Conservation (phyloP, 2,113 vertebrate genomes). For the Toxotes jaculatrix region DNA sequence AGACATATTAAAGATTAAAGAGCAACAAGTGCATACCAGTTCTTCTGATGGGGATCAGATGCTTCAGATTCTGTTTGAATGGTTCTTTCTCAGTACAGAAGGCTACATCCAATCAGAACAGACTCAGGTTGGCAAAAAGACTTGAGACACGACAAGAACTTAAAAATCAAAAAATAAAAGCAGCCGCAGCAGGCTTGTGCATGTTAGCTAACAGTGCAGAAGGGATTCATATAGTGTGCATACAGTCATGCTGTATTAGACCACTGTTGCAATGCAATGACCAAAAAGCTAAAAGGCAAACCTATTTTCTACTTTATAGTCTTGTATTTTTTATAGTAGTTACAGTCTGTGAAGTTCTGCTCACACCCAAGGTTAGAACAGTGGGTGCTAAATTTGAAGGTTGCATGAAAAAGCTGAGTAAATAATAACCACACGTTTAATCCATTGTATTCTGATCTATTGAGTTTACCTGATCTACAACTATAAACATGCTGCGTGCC, state of each 20-base stretch:
- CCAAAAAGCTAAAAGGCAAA: background rate
- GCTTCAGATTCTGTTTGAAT: background rate
- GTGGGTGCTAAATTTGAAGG: background rate
- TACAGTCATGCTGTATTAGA: background rate
- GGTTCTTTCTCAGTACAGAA: background rate
- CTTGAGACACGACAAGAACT: background rate
- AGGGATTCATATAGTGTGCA: background rate
- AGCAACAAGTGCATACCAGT: background rate
- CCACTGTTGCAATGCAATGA: background rate
- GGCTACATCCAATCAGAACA: background rate
- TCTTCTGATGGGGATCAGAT: background rate
- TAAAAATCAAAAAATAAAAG: background rate
- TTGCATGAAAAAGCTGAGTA: background rate
- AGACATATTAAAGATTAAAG: slow-evolving; percentile 27
- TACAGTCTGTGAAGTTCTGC: background rate
- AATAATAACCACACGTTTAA: background rate
- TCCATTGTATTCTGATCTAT: background rate
- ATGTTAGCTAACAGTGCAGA: background rate
- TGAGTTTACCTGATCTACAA: background rate
- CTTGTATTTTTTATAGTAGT: background rate
- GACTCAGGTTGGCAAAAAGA: background rate
- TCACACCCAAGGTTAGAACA: too few relatives aligned
- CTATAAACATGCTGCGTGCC: background rate
- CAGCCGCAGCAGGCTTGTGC: background rate
- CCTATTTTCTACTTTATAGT: background rate